phyloP scores from a whole-genome alignment of 2,113 vertebrate species.

The Myotis davidii region DNA sequence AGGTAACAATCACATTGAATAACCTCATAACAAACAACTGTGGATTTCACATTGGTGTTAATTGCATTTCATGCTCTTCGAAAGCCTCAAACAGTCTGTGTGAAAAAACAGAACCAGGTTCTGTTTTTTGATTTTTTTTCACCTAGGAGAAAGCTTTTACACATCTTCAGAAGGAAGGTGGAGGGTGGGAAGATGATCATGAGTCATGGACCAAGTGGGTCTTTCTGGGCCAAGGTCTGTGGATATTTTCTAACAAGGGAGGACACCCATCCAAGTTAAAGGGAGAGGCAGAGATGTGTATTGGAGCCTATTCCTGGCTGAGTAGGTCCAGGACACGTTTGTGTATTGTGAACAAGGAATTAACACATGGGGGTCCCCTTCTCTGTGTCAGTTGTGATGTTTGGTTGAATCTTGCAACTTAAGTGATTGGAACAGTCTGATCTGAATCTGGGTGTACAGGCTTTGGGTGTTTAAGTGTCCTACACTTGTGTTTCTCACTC shows the following conservation, averaged over 20 bases:
- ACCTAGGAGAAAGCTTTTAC: not conserved
- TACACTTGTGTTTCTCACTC: not conserved
- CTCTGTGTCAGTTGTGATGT: not conserved
- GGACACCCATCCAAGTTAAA: not conserved
- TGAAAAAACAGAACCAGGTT: constrained; percentile 37
- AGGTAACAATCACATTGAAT: constrained; percentile 81
- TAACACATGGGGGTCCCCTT: not conserved
- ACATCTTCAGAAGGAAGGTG: not conserved
- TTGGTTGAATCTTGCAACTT: not conserved
- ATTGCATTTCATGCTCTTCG: constrained; percentile 82
- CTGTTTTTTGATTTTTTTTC: not conserved
- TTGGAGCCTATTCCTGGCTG: not conserved
- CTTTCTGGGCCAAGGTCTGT: not conserved
- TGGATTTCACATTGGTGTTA: constrained; percentile 79
- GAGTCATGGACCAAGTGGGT: not conserved
- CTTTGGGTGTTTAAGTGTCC: not conserved
- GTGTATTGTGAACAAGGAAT: not conserved
- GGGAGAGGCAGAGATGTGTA: not conserved
- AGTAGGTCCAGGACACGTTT: not conserved
- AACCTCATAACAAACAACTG: constrained; percentile 76
- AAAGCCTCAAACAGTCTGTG: constrained; percentile 46
- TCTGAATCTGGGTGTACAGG: not conserved
- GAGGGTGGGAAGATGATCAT: not conserved
- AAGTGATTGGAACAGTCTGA: not conserved
- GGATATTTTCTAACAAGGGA: not conserved